Evolutionary conservation across 2,797 vertebrate species (phyloP).

Genomic region (Coendou prehensilis): DNA sequence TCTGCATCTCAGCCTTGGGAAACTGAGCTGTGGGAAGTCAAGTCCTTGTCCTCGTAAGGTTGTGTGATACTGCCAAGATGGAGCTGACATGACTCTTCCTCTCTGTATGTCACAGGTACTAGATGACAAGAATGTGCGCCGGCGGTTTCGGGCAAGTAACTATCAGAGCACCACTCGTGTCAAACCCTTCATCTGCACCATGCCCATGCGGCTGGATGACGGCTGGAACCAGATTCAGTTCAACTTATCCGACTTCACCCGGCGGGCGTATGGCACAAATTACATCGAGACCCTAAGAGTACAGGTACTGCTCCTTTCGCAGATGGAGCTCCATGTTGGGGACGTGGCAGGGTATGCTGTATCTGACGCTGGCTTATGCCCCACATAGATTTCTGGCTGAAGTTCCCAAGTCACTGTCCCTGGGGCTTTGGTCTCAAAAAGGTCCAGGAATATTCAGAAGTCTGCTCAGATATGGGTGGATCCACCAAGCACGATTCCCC

Average conservation of each 20-base stretch:
- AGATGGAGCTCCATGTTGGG: neutral
- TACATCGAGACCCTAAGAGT: constrained; percentile 98
- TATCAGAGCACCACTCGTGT: constrained; percentile 98
- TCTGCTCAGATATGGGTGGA: neutral
- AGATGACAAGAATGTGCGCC: constrained; percentile 97
- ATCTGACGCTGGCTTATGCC: neutral
- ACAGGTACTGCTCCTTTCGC: constrained; percentile 90
- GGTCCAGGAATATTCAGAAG: neutral
- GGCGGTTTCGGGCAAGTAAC: constrained; percentile 97
- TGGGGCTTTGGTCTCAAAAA: neutral
- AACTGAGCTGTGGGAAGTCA: neutral
- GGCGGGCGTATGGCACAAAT: constrained; percentile 97
- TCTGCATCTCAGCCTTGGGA: constrained; percentile 52
- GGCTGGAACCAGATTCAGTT: constrained; percentile 99
- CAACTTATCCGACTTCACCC: constrained; percentile 97
- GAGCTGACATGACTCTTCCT: neutral
- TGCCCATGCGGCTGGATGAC: constrained; percentile 98
- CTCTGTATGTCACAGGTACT: constrained; percentile 91
- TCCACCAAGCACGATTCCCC: neutral
- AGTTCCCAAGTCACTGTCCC: neutral
- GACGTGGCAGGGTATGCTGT: neutral
- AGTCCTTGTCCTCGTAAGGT: neutral
- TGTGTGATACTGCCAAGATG: neutral
- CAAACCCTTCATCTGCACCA: constrained; percentile 98
- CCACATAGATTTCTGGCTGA: neutral